A percentile compares a stretch with the other conserved stretches of the same genome.
These are phyloP conservation scores for Eumaeus atala DNA, from an alignment of 1,140 invertebrate species.

Conservation along the genomic window DNA sequence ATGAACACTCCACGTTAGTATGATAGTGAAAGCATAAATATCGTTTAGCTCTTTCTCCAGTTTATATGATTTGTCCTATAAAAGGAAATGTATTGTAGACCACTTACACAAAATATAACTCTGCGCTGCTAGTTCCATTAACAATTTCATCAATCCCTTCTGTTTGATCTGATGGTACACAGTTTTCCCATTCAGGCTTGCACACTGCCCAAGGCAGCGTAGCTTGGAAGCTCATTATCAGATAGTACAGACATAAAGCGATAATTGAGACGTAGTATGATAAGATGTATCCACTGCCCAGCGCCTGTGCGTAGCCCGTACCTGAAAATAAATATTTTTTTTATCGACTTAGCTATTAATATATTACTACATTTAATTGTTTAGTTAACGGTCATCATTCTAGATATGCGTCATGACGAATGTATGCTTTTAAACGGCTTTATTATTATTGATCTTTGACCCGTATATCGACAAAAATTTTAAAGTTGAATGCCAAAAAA, in stretches of 20 bases:
- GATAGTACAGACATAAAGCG: conserved; percentile 84
- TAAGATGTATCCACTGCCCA: conserved; percentile 80
- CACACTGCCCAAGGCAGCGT: conserved; percentile 81
- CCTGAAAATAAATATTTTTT: conserved; percentile 78
- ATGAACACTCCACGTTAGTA: too few species aligned
- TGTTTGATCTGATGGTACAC: conserved; percentile 43
- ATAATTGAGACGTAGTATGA: conserved; percentile 89
- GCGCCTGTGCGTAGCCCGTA: conserved; percentile 85
- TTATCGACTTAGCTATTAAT: background rate
- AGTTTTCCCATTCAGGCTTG: conserved; percentile 74
- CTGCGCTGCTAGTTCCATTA: conserved; percentile 56
- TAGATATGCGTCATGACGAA: background rate
- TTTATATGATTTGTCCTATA: too few species aligned
- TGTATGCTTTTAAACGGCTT: too few species aligned
- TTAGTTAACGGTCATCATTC: background rate
- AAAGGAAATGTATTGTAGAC: too few species aligned
- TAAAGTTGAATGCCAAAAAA: too few species aligned
- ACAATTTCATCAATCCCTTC: conserved; percentile 19
- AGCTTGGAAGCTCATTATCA: conserved; percentile 78
- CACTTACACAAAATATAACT: conserved; percentile 44
- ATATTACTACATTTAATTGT: background rate
- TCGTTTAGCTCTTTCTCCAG: too few species aligned
- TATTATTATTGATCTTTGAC: too few species aligned
- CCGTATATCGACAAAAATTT: too few species aligned
- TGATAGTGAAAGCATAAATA: too few species aligned